Percentiles rank a stretch among this genome's conserved stretches.
Conservation (phyloP, 1,140 invertebrate genomes). For the Heliconius himera region DNA sequence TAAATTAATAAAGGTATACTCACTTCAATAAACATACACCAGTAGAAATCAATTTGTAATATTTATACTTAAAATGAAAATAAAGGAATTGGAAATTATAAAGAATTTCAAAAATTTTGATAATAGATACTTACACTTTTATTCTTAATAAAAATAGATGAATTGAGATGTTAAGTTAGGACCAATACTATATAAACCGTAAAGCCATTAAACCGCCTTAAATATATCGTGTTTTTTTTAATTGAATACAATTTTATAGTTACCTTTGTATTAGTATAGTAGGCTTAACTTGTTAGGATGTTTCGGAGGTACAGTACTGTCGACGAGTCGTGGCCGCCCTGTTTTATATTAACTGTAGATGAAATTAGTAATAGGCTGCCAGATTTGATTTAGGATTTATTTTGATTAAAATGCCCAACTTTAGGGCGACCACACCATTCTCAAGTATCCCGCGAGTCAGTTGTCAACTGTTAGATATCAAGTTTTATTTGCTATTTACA, state of each 20-base stretch:
- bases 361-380: too few relatives aligned
- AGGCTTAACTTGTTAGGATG: too few relatives aligned
- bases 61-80: not conserved
- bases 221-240: conserved; percentile 17
- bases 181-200: conserved; percentile 14
- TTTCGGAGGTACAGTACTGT: too few relatives aligned
- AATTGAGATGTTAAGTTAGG: conserved; percentile 18
- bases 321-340: too few relatives aligned
- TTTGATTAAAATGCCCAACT: too few relatives aligned
- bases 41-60: conserved; percentile 22
- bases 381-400: too few relatives aligned
- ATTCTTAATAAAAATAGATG: conserved; percentile 12
- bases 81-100: conserved; percentile 4
- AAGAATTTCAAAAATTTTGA: not conserved
- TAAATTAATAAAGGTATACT: not conserved
- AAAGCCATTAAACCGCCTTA: conserved; percentile 21
- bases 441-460: too few relatives aligned
- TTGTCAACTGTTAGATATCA: too few relatives aligned
- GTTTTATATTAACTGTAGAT: too few relatives aligned
- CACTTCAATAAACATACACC: not conserved
- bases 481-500: too few relatives aligned
- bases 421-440: too few relatives aligned
- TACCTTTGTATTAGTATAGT: conserved; percentile 2
- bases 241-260: conserved; percentile 8
- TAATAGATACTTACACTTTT: conserved; percentile 1